Conservation (phyloP, 2,888 invertebrate species). For the Meliscaeva auricollis region DNA sequence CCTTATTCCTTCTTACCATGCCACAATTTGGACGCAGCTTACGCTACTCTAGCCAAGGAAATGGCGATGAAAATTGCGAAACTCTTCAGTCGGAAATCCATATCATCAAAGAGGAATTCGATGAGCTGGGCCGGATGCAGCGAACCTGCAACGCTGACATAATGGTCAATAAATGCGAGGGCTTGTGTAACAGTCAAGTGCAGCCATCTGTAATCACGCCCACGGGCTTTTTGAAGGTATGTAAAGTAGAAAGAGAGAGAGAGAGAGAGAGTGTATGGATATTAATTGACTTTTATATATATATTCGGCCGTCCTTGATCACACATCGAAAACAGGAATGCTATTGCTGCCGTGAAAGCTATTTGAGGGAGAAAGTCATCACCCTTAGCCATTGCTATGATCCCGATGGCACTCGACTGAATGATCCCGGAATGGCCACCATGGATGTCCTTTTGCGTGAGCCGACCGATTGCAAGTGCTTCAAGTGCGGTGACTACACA, state of each 20-base stretch:
- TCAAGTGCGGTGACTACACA: slow-evolving; percentile 94
- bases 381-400: slow-evolving; percentile 94
- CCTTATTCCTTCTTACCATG: slow-evolving; percentile 56
- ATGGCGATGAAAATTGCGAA: slow-evolving; percentile 92
- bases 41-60: slow-evolving; percentile 80
- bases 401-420: slow-evolving; percentile 92
- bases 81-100: slow-evolving; percentile 94
- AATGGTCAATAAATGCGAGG: slow-evolving; percentile 96
- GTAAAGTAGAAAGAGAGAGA: background rate
- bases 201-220: slow-evolving; percentile 95
- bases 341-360: slow-evolving; percentile 95
- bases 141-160: slow-evolving; percentile 96
- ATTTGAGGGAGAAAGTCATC: slow-evolving; percentile 91
- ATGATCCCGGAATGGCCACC: slow-evolving; percentile 88
- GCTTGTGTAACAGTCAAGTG: slow-evolving; percentile 95
- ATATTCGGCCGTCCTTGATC: background rate
- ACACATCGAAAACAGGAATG: slow-evolving; percentile 88
- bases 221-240: slow-evolving; percentile 92
- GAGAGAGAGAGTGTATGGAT: background rate
- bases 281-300: slow-evolving; percentile 11
- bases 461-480: slow-evolving; percentile 95
- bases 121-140: slow-evolving; percentile 92
- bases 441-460: slow-evolving; percentile 94
- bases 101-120: slow-evolving; percentile 96
- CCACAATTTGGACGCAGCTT: slow-evolving; percentile 68